A percentile compares a stretch with the other conserved stretches of the same genome.
Conservation (phyloP, 2,113 vertebrate species). For the Sinocyclocheilus grahami region DNA sequence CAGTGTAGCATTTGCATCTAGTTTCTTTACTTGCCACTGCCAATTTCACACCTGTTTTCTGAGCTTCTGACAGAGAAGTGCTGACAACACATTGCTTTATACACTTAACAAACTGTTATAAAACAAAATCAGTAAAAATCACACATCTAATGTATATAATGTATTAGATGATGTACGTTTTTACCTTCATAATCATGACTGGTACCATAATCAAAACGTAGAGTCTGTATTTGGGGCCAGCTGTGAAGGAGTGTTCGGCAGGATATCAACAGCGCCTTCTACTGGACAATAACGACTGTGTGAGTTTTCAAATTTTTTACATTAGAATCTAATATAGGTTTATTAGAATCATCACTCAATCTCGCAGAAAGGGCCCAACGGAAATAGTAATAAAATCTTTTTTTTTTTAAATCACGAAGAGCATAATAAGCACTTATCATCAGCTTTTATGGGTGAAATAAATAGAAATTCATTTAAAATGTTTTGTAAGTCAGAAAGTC, state of each 20-base stretch:
- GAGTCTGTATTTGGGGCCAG: not conserved
- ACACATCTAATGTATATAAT: not conserved
- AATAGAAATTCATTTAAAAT: too few relatives aligned
- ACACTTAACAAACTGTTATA: not conserved
- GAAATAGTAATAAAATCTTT: too few relatives aligned
- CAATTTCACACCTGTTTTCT: not conserved
- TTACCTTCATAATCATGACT: not conserved
- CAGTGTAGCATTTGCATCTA: too few relatives aligned
- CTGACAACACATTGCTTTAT: not conserved
- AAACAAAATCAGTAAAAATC: not conserved
- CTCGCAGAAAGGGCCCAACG: not conserved
- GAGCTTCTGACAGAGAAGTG: not conserved
- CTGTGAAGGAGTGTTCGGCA: not conserved
- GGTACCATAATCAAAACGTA: not conserved
- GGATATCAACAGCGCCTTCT: slow-evolving; percentile 1
- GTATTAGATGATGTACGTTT: not conserved
- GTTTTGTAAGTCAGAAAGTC: too few relatives aligned
- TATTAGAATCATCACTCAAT: not conserved
- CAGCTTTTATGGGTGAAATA: too few relatives aligned
- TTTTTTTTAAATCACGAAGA: too few relatives aligned
- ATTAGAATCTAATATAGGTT: not conserved
- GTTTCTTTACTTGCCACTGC: not conserved
- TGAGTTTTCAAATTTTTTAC: not conserved
- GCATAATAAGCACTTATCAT: too few relatives aligned
- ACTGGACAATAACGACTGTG: not conserved